A percentile compares a stretch with the other conserved stretches of the same genome.
Evolutionary conservation across 2,113 vertebrate genomes (phyloP).

Genomic region (Rhinolophus sinicus): DNA sequence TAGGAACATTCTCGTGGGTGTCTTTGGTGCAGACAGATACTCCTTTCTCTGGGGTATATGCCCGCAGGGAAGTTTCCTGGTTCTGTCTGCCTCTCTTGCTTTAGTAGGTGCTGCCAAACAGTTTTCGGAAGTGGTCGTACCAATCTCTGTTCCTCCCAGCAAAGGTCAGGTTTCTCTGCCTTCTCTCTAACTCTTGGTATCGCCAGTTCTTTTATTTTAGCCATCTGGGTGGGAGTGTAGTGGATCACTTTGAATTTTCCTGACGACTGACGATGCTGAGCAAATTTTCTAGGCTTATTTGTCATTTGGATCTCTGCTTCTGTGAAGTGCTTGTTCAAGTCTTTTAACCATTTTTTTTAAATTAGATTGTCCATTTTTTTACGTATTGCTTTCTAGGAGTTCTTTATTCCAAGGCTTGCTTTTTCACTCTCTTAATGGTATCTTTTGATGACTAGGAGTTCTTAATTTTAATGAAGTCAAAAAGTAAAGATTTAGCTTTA

Average conservation of each 20-base stretch:
- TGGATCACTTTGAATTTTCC: neutral
- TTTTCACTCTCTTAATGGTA: neutral
- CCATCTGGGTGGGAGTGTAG: neutral
- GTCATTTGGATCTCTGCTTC: neutral
- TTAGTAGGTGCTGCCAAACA: too few relatives aligned
- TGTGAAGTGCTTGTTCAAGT: neutral
- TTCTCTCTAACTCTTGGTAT: neutral
- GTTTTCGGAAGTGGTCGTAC: neutral
- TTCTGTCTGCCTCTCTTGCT: neutral
- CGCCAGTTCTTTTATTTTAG: neutral
- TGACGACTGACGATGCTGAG: too few relatives aligned
- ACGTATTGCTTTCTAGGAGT: neutral
- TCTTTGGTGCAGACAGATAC: neutral
- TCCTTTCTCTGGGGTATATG: neutral
- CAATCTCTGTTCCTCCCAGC: rapidly evolving
- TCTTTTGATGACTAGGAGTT: neutral
- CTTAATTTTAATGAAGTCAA: neutral
- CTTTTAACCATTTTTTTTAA: neutral
- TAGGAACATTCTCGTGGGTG: neutral
- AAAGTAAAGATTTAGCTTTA: neutral
- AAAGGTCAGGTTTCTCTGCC: neutral
- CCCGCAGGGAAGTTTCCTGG: neutral
- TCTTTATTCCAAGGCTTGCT: neutral
- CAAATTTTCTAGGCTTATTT: neutral
- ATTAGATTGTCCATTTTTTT: neutral